Percentiles rank a stretch among this genome's conserved stretches.
phyloP scores from a whole-genome alignment of 2,888 invertebrate genomes.

The Petrolisthes manimaculis region DNA sequence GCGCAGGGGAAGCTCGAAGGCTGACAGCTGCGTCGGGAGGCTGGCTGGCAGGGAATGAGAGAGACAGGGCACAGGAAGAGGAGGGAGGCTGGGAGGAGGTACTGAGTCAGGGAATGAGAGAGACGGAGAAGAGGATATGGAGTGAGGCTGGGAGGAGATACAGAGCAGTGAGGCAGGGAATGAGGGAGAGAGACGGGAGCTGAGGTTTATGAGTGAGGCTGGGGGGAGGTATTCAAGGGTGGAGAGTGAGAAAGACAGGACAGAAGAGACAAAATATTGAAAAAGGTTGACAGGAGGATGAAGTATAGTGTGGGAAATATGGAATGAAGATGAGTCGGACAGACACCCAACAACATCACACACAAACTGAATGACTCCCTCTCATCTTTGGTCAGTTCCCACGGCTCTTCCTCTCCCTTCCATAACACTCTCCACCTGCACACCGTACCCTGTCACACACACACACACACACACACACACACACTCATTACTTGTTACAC shows the following conservation, averaged over 20 bases:
- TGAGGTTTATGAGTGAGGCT: no score
- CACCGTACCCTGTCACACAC: neutral
- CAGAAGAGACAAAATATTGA: neutral
- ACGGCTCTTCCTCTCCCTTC: neutral
- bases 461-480: neutral
- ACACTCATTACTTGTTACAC: neutral
- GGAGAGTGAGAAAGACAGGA: neutral
- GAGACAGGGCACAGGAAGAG: neutral
- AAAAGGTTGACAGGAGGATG: neutral
- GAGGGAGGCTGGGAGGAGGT: neutral
- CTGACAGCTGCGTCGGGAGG: neutral
- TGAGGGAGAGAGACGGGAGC: neutral
- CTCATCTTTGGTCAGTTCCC: neutral
- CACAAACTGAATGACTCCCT: no score
- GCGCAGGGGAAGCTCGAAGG: neutral
- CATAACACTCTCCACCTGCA: neutral
- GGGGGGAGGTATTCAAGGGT: no score
- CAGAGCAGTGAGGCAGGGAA: neutral
- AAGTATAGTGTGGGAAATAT: neutral
- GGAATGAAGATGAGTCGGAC: neutral
- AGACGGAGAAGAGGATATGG: neutral
- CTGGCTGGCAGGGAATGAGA: neutral
- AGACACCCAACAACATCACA: neutral
- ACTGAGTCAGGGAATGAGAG: neutral
- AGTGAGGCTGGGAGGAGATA: neutral